Evolutionary conservation across 2,113 vertebrate genomes (phyloP).

Genomic region (sheep (Ovis aries)): DNA sequence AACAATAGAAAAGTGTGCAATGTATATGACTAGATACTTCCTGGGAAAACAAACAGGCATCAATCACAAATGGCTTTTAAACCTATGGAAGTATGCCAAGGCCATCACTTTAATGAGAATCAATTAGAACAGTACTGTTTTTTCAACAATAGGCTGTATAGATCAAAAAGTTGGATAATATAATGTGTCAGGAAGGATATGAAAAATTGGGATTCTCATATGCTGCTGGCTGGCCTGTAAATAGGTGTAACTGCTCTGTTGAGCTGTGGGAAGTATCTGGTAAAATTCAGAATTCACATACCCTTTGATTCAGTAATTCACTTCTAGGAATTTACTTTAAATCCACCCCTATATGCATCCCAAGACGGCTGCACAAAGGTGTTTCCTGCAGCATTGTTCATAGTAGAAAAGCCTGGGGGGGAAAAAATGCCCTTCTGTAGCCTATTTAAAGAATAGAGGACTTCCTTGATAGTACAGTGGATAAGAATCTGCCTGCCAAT

Average conservation of each 20-base stretch:
- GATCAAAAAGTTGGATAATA: neutral
- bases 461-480: neutral
- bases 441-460: neutral
- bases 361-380: neutral
- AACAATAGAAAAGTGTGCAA: neutral
- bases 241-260: neutral
- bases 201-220: neutral
- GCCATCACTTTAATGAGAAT: neutral
- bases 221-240: rapidly evolving
- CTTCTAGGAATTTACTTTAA: neutral
- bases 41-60: neutral
- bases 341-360: neutral
- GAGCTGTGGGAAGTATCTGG: neutral
- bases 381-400: neutral
- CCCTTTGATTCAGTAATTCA: neutral
- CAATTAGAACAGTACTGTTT: neutral
- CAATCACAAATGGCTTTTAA: neutral
- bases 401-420: neutral
- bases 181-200: neutral
- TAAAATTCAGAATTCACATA: neutral
- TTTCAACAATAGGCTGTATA: neutral
- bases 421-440: no score
- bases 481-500: neutral
- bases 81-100: neutral
- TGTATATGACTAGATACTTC: neutral